Conservation (phyloP, 2,888 invertebrate species). For the Minunthozetes semirufus region DNA sequence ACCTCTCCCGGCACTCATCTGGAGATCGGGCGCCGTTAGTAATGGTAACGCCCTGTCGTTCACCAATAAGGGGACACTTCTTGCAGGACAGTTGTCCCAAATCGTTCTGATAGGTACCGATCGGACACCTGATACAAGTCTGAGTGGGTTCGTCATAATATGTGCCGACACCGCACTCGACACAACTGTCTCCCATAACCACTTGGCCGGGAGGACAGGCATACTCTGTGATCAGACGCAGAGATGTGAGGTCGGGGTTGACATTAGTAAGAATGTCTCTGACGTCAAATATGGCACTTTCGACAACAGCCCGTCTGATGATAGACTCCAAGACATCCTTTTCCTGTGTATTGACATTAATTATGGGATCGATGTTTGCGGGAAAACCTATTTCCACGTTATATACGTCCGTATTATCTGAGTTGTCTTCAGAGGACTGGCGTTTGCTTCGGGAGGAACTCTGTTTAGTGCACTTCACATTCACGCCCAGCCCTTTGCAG, state of each 20-base stretch:
- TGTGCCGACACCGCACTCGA: conserved; percentile 85
- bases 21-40: conserved; percentile 78
- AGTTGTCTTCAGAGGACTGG: not conserved
- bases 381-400: conserved; percentile 73
- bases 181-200: conserved; percentile 84
- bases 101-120: conserved; percentile 89
- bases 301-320: conserved; percentile 79
- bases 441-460: conserved; percentile 46
- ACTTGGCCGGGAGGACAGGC: conserved; percentile 90
- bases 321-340: conserved; percentile 67
- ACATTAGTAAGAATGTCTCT: conserved; percentile 88
- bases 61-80: conserved; percentile 79
- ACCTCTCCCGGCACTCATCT: conserved; percentile 84
- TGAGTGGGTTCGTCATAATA: conserved; percentile 65
- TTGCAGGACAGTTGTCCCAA: conserved; percentile 81
- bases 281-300: conserved; percentile 89
- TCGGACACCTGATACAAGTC: conserved; percentile 72
- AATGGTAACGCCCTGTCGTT: conserved; percentile 76
- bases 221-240: conserved; percentile 78
- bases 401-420: conserved; percentile 55
- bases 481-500: conserved; percentile 58
- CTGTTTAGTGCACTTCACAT: conserved; percentile 75
- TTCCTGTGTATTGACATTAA: conserved; percentile 74
- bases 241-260: conserved; percentile 81
- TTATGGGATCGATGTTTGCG: conserved; percentile 63